A percentile compares a stretch with the other conserved stretches of the same genome.
These are phyloP conservation scores for Drosophila saltans DNA, from an alignment of 1,140 invertebrate species.

Conservation along the genomic window DNA sequence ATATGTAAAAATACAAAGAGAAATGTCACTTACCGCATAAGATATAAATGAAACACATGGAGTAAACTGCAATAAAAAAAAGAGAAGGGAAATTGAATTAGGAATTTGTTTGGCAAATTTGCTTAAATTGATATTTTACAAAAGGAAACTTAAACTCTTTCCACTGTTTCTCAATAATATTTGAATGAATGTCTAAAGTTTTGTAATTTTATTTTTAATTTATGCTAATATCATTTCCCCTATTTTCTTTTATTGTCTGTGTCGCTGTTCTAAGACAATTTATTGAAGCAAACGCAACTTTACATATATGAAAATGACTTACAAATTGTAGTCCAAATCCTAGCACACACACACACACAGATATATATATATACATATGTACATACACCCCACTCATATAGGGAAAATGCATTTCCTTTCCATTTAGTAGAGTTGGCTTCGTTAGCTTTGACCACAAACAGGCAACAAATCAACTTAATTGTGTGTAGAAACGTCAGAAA, in stretches of 20 bases:
- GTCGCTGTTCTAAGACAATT: background rate
- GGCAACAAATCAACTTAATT: constrained; percentile 75
- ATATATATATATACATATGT: background rate
- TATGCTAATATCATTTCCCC: background rate
- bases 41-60: no score
- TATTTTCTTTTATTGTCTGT: background rate
- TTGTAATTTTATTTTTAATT: background rate
- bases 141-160: no score
- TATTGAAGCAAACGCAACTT: background rate
- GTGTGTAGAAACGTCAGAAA: constrained; percentile 58
- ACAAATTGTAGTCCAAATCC: constrained; percentile 14
- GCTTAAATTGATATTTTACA: no score
- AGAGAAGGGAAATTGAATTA: no score
- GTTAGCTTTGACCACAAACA: constrained; percentile 70
- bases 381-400: background rate
- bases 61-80: no score
- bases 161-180: no score
- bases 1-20: no score
- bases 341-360: constrained; percentile 2
- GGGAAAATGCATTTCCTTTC: constrained; percentile 20
- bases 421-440: constrained; percentile 52
- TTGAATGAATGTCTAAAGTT: no score
- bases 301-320: background rate
- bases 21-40: no score
- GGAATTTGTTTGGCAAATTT: no score